Base-by-base conservation (phyloP, 2,888 invertebrate species). In the Napeogenes sylphis region DNA sequence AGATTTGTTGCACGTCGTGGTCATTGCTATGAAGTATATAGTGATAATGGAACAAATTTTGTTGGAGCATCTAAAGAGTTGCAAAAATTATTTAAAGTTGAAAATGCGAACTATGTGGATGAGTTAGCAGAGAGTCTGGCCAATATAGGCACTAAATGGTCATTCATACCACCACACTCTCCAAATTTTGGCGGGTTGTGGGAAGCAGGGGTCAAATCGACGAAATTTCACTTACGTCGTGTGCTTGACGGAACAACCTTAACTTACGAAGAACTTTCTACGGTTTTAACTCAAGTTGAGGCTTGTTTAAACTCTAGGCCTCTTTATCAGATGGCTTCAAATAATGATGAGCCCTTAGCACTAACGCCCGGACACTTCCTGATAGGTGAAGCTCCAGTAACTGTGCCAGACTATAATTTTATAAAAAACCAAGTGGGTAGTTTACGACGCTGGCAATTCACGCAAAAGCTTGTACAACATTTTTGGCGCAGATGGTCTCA, bases 41-140 rank as follows among this genome's bases (percentile, higher is more conserved):
- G 72, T 45, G 72, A 75, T 45, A 72, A 75, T 54, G 71, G 69
- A 0, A 66, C 67, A 0, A 73, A 64, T 5, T 72, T 72, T 38
- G 66, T 69, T 10, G 70, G 70, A 4, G 68, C 67, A 45, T 57
- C 56, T 2, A 61, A 53, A 45, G 70, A 70, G 30, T 38, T 70
- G 30, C 58, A 45, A 12, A 33, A 53, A 2, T 46, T 69, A 21
- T 61, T 62, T 3, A 46, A 59, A 5, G 6, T 6, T 6, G 35
- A 21, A 21, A 21, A 21, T 21, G 21, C 21, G 21, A 21, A 21
- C 21, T 21, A 21, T 21, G 21, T 21, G 21, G 35, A 35, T 35
- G 35, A 35, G 6, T 5, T 35, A 5, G 35, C 35, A 35, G 21
- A 21, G 21, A 21, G 21, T 21, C 21, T 21, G 21, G 21, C 21